Conservation (phyloP, 2,797 vertebrate species). For the Pseudochaenichthys georgianus region DNA sequence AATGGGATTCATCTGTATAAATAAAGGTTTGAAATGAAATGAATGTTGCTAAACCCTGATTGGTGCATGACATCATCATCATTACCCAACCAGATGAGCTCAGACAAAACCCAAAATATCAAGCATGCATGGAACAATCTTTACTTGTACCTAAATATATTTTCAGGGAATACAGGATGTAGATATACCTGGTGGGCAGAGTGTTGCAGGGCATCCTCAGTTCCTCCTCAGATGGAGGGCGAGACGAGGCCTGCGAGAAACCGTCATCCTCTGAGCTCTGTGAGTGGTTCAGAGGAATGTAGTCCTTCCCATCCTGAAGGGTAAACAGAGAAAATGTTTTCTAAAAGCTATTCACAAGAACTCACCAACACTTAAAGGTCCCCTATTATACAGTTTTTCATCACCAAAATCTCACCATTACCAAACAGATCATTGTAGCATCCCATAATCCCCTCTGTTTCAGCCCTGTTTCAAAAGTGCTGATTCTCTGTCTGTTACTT, state of each 20-base stretch:
- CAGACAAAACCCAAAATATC: slow-evolving; percentile 1
- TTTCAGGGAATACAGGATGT: not conserved
- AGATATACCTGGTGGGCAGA: slow-evolving; percentile 87
- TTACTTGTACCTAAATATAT: not conserved
- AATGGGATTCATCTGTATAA: too few species aligned
- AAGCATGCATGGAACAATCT: not conserved
- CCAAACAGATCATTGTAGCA: too few species aligned
- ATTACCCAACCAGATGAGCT: not conserved
- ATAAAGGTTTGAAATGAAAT: too few species aligned
- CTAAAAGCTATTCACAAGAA: not conserved
- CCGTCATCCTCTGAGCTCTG: slow-evolving; percentile 96
- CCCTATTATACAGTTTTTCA: too few species aligned
- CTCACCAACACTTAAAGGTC: too few species aligned
- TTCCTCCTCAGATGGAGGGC: slow-evolving; percentile 89
- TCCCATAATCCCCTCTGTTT: too few species aligned
- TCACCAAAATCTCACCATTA: too few species aligned
- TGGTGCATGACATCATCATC: not conserved
- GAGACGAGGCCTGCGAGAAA: slow-evolving; percentile 92
- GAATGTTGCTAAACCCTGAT: too few species aligned
- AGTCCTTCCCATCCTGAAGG: slow-evolving; percentile 90
- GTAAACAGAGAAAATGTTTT: not conserved
- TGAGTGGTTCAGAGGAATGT: slow-evolving; percentile 88
- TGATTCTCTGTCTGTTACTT: too few species aligned
- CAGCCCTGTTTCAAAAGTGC: too few species aligned
- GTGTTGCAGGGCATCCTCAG: slow-evolving; percentile 88